phyloP scores from a whole-genome alignment of 2,888 invertebrate genomes.

The Uropetala carovei region DNA sequence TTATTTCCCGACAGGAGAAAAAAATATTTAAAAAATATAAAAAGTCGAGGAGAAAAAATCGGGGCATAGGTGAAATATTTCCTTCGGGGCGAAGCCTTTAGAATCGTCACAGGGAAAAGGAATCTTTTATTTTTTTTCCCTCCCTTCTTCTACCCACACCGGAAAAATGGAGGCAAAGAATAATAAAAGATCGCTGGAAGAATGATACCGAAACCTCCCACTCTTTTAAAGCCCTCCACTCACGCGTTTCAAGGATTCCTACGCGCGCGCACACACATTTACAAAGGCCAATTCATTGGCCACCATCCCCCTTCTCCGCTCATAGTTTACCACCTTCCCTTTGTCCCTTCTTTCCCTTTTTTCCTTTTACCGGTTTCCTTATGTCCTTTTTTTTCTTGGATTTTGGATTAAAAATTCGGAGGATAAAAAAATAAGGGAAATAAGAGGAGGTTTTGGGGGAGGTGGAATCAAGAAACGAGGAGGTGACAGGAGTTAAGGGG shows the following conservation, averaged over 20 bases:
- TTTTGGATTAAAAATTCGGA: no score
- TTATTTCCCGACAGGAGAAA: slow-evolving; percentile 1
- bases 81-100: neutral
- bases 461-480: no score
- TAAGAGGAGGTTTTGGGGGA: no score
- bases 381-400: no score
- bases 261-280: neutral
- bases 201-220: neutral
- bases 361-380: no score
- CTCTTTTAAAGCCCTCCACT: neutral
- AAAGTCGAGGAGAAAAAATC: neutral
- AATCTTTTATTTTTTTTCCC: neutral
- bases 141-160: no score
- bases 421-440: no score
- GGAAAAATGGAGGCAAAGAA: neutral
- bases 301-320: no score
- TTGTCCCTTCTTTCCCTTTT: no score
- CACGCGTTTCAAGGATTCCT: neutral
- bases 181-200: neutral
- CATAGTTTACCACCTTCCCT: no score
- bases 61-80: slow-evolving; percentile 1
- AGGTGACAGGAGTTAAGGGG: no score
- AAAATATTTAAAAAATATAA: neutral
- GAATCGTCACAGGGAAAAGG: neutral
- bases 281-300: no score